Evolutionary conservation across 2,113 vertebrate genomes (phyloP).

Genomic region (Cebidichthys violaceus): DNA sequence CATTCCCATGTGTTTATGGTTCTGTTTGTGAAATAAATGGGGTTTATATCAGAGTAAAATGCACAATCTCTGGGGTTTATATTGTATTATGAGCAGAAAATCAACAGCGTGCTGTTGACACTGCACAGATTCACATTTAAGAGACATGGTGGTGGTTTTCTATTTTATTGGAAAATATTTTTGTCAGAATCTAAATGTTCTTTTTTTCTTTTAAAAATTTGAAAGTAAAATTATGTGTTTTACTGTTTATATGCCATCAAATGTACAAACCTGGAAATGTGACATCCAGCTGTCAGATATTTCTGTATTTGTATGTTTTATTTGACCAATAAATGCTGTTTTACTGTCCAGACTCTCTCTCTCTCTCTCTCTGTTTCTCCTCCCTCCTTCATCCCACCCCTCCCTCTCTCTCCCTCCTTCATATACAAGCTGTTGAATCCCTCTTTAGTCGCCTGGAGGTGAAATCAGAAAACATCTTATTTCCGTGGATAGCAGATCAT

Average conservation of each 20-base stretch:
- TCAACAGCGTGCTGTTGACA: background rate
- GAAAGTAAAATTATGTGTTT: background rate
- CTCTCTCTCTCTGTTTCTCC: background rate
- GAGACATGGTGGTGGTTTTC: constrained; percentile 54
- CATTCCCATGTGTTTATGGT: background rate
- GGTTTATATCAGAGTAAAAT: background rate
- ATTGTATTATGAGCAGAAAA: constrained; percentile 3
- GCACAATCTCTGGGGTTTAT: constrained; percentile 16
- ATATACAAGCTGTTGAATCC: constrained; percentile 8
- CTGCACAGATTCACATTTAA: background rate
- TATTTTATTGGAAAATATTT: constrained; percentile 27
- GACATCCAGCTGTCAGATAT: constrained; percentile 75
- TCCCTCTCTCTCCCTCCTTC: background rate
- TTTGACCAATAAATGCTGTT: constrained; percentile 86
- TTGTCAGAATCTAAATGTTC: background rate
- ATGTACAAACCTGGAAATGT: constrained; percentile 11
- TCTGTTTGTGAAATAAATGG: constrained; percentile 6
- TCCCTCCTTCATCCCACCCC: background rate
- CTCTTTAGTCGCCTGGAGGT: background rate
- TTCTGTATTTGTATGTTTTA: constrained; percentile 90
- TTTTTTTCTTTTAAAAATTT: background rate
- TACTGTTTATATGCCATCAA: constrained; percentile 19
- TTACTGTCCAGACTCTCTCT: constrained; percentile 75
- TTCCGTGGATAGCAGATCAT: background rate
- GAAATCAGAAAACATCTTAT: background rate